Base-by-base conservation (phyloP, 2,797 vertebrate genomes). In the Sciaenops ocellatus region DNA sequence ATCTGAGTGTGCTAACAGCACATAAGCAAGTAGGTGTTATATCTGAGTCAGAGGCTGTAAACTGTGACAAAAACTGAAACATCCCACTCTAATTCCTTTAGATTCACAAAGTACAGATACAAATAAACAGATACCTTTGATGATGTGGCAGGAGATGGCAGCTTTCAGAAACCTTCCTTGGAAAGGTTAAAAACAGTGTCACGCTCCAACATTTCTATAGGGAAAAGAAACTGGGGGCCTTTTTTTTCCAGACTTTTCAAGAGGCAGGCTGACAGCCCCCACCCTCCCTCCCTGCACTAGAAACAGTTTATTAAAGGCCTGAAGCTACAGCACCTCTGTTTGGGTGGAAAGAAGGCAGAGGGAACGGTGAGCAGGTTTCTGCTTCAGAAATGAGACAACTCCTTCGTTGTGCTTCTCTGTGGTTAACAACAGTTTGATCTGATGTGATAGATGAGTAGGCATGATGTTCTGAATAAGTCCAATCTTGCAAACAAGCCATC, bases 101-200 rank as follows among this genome's bases (percentile, higher is more conserved):
- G 56, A 73, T 64, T 57, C 28, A 52, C 18, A 54, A 60, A 50
- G 22, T 28, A 50, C 34, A 10, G 46, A 11, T 20, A 30, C 57
- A 69, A 9, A 34, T 34, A 34, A 34, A 16, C 46, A 51, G 34
- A 44, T 56, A 11, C 20, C 26, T 50, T 66, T 9, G 54, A 24
- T 22, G 56, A 34, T n/a, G 22, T 7, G 4, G 70, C 34, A 64
- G 66, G 55, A 63, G 82, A 46, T 66, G 75, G 55, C 61, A 41
- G 56, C 62, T 24, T 17, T 26, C 52, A 22, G 52, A 76, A 74
- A 15, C 24, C 20, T 60, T 24, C 63, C 61, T 51, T 41, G 4
- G 56, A 41, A 71, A 86, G 66, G 68, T 79, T 88, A 76, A 64
- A 83, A 67, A 46, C 52, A 22, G 4, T 76, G 68, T 68, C 66